Percentiles rank a stretch among this genome's conserved stretches.
Conservation (phyloP, 2,113 vertebrate genomes). For the Gallinago undulata region DNA sequence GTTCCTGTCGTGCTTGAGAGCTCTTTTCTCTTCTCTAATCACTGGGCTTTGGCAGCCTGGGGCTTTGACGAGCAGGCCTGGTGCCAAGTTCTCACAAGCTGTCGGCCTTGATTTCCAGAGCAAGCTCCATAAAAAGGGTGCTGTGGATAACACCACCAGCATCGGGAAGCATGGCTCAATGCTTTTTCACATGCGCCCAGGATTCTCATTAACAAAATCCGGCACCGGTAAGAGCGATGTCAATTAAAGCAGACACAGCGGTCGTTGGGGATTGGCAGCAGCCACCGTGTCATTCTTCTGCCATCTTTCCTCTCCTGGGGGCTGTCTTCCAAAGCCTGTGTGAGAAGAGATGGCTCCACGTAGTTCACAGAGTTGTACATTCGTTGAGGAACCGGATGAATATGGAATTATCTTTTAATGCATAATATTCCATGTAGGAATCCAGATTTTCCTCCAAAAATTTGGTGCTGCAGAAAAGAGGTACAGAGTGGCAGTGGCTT, state of each 20-base stretch:
- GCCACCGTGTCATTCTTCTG: neutral
- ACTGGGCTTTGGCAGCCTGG: neutral
- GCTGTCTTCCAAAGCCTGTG: accelerated
- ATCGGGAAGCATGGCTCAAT: neutral
- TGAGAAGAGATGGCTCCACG: neutral
- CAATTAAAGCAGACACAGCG: neutral
- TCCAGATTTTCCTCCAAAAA: neutral
- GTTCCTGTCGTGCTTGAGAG: neutral
- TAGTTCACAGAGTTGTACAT: neutral
- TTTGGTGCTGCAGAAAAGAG: neutral
- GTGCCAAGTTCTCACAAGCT: neutral
- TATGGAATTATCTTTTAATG: neutral
- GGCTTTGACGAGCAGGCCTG: neutral
- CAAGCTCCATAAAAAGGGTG: neutral
- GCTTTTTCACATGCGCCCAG: neutral
- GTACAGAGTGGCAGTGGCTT: neutral
- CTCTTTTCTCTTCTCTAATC: neutral
- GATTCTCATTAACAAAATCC: neutral
- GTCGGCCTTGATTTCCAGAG: neutral
- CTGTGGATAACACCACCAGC: neutral
- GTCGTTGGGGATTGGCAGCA: neutral
- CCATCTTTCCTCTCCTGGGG: neutral
- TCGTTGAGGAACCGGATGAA: neutral
- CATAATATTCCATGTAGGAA: neutral
- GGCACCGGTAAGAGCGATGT: neutral